Percentiles rank a stretch among this genome's conserved stretches.
Conservation (phyloP, 2,888 invertebrate genomes). For the Microctonus brassicae region DNA sequence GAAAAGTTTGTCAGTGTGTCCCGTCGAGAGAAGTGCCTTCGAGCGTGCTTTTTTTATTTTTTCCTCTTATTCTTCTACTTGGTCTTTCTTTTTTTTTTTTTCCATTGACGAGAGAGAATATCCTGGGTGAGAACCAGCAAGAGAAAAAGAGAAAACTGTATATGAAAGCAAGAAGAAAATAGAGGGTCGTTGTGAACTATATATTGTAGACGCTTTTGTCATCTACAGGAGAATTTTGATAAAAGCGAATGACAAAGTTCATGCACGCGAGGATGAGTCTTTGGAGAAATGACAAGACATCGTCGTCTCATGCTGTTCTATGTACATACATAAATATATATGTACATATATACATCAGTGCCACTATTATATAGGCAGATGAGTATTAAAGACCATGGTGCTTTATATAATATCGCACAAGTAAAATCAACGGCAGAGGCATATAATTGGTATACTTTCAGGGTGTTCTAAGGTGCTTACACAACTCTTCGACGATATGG, state of each 20-base stretch:
- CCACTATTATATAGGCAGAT: background rate
- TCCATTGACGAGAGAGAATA: no score
- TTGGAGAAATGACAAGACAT: background rate
- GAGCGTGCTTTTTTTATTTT: slow-evolving; percentile 14
- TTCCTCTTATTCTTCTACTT: slow-evolving; percentile 11
- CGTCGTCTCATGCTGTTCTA: background rate
- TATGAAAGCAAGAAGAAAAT: background rate
- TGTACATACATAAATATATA: no score
- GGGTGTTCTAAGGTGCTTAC: slow-evolving; percentile 33
- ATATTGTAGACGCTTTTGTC: slow-evolving; percentile 42
- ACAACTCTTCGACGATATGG: slow-evolving; percentile 15
- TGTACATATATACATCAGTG: background rate
- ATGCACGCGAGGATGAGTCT: background rate
- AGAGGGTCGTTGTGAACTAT: slow-evolving; percentile 22
- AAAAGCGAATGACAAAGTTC: slow-evolving; percentile 46
- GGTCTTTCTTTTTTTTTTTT: background rate
- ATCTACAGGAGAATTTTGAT: slow-evolving; percentile 45
- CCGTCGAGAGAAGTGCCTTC: slow-evolving; percentile 26
- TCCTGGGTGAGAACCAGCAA: background rate
- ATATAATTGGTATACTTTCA: slow-evolving; percentile 35
- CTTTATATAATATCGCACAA: slow-evolving; percentile 19
- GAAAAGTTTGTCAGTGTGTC: slow-evolving; percentile 48
- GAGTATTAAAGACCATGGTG: slow-evolving; percentile 20
- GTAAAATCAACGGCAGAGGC: slow-evolving; percentile 27
- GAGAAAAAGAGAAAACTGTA: background rate